phyloP scores from a whole-genome alignment of 2,797 vertebrate species.

The Tiaroga cobitis region DNA sequence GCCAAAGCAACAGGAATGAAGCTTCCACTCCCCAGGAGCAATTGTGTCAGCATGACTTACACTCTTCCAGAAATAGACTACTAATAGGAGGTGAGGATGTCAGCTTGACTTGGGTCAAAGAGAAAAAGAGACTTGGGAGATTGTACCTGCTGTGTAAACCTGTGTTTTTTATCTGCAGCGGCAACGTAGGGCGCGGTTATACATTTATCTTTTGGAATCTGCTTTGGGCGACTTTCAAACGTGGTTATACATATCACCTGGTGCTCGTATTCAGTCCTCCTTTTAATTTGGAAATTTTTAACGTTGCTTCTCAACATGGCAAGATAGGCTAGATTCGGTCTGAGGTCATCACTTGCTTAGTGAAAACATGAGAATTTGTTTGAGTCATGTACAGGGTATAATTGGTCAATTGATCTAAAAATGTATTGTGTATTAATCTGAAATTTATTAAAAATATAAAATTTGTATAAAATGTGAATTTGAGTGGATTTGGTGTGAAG shows the following conservation, averaged over 20 bases:
- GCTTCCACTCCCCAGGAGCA: conserved; percentile 63
- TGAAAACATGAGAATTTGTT: neutral
- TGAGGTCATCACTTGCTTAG: neutral
- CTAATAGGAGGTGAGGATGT: conserved; percentile 76
- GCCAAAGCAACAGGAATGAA: conserved; percentile 59
- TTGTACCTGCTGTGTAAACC: conserved; percentile 23
- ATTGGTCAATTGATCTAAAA: neutral
- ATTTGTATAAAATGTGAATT: neutral
- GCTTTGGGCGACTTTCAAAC: conserved; percentile 3
- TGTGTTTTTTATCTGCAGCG: neutral
- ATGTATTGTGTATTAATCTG: neutral
- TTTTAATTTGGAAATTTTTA: neutral
- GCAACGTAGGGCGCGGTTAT: neutral
- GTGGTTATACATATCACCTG: neutral
- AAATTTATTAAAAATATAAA: neutral
- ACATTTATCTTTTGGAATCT: neutral
- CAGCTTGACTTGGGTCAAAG: conserved; percentile 74
- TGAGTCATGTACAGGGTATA: neutral
- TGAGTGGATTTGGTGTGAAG: neutral
- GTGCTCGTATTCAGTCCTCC: neutral
- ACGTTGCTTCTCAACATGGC: neutral
- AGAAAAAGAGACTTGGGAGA: conserved; percentile 66
- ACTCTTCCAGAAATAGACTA: conserved; percentile 78
- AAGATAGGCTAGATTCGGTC: neutral
- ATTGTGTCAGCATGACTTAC: conserved; percentile 78